phyloP scores from a whole-genome alignment of 2,888 invertebrate species.

The Drosophila yooni region DNA sequence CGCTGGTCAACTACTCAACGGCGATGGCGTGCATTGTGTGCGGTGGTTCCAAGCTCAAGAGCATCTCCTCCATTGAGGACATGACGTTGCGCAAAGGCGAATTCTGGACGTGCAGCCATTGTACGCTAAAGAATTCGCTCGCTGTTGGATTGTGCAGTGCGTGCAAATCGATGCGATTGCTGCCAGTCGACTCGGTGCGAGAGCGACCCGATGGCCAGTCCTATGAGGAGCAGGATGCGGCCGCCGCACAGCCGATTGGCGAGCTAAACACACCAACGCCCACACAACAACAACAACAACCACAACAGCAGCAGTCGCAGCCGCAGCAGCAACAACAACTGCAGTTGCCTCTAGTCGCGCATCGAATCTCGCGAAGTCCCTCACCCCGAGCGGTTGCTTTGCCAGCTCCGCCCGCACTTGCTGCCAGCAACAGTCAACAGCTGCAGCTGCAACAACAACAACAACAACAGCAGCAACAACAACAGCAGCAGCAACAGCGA shows the following conservation, averaged over 20 bases:
- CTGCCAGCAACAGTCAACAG: conserved; percentile 68
- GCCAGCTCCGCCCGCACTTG: not conserved
- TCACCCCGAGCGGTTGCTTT: conserved; percentile 85
- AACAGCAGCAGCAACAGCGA: conserved; percentile 81
- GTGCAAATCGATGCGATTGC: conserved; percentile 88
- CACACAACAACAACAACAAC: conserved; percentile 6
- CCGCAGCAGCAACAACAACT: conserved; percentile 24
- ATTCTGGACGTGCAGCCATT: conserved; percentile 92
- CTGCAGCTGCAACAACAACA: conserved; percentile 62
- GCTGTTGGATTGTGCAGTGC: conserved; percentile 89
- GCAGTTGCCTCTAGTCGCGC: conserved; percentile 30
- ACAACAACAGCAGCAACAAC: conserved; percentile 57
- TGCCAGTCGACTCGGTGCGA: conserved; percentile 64
- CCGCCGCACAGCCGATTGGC: conserved; percentile 10
- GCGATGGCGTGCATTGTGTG: conserved; percentile 93
- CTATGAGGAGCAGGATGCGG: conserved; percentile 65
- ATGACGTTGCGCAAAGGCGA: conserved; percentile 90
- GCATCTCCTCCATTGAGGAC: conserved; percentile 88
- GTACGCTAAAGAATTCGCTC: conserved; percentile 92
- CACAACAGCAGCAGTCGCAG: not conserved
- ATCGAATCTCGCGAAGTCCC: conserved; percentile 85
- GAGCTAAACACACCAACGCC: conserved; percentile 31
- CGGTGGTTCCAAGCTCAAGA: conserved; percentile 92
- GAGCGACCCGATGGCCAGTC: conserved; percentile 71
- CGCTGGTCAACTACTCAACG: conserved; percentile 91